A percentile compares a stretch with the other conserved stretches of the same genome.
These are phyloP conservation scores for Selenia dentaria DNA, from an alignment of 2,888 invertebrate species.

Conservation along the genomic window DNA sequence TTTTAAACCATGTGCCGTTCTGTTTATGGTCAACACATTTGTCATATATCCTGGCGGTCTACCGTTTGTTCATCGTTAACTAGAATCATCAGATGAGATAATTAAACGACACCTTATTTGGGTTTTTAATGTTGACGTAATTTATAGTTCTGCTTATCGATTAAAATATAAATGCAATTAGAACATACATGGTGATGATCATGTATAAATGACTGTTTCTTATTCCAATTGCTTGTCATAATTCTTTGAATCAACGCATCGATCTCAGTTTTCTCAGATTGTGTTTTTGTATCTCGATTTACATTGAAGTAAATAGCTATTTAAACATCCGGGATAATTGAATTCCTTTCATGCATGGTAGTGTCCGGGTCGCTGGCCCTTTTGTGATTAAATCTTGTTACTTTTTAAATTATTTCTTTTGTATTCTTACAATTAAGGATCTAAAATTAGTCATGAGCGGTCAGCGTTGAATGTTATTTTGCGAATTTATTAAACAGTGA, in stretches of 20 bases:
- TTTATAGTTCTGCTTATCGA: constrained; percentile 25
- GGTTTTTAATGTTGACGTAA: constrained; percentile 17
- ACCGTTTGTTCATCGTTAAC: constrained; percentile 47
- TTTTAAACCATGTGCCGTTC: constrained; percentile 41
- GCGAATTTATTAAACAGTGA: constrained; percentile 33
- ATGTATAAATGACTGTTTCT: constrained; percentile 20
- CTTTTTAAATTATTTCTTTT: constrained; percentile 32
- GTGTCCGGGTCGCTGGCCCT: constrained; percentile 56
- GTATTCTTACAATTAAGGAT: constrained; percentile 30
- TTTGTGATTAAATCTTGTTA: constrained; percentile 28
- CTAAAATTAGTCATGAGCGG: constrained; percentile 36
- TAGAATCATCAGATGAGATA: constrained; percentile 41
- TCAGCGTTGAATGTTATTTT: constrained; percentile 24
- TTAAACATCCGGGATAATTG: constrained; percentile 39
- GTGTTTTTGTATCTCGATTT: constrained; percentile 27
- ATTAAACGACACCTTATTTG: constrained; percentile 24
- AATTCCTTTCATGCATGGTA: constrained; percentile 38
- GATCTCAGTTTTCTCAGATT: constrained; percentile 17
- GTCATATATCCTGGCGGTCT: constrained; percentile 37
- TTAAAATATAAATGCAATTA: constrained; percentile 37
- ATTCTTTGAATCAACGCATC: constrained; percentile 34
- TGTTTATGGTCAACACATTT: constrained; percentile 46
- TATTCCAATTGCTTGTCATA: constrained; percentile 15
- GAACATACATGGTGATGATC: constrained; percentile 26
- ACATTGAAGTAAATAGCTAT: constrained; percentile 31